Evolutionary conservation across 2,113 vertebrate genomes (phyloP).

Genomic region (Vidua macroura): DNA sequence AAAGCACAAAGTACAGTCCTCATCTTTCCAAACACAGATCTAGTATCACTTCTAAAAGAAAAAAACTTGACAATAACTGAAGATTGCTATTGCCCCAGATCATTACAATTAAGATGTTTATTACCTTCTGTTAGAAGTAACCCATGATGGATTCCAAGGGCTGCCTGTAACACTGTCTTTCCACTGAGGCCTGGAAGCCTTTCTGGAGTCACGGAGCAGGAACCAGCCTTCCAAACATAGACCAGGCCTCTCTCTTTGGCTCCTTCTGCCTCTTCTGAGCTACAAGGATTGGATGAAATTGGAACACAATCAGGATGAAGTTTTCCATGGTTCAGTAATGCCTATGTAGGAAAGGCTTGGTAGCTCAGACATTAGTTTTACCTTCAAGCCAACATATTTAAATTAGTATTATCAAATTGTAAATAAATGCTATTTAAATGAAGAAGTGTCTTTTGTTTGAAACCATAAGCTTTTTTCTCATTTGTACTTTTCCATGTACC

Average conservation of each 20-base stretch:
- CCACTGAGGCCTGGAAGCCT: conserved; percentile 80
- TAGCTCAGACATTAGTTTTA: background rate
- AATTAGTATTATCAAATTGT: background rate
- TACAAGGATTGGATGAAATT: conserved; percentile 40
- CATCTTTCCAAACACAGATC: background rate
- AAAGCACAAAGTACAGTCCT: background rate
- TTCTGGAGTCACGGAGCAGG: conserved; percentile 81
- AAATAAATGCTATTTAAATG: background rate
- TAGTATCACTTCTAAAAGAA: background rate
- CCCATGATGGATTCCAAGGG: conserved; percentile 85
- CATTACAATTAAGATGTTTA: background rate
- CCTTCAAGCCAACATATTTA: background rate
- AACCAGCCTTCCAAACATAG: conserved; percentile 90
- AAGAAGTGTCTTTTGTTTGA: background rate
- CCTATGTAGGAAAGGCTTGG: background rate
- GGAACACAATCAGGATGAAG: background rate
- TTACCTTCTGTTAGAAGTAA: conserved; percentile 90
- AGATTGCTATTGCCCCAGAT: background rate
- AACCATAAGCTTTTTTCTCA: background rate
- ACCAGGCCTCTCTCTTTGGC: conserved; percentile 85
- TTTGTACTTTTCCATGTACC: background rate
- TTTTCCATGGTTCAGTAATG: background rate
- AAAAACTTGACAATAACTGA: background rate
- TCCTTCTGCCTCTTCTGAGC: conserved; percentile 81
- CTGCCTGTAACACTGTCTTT: conserved; percentile 87